Base-by-base conservation (phyloP, 1,140 invertebrate species). In the Drosophila subobscura region DNA sequence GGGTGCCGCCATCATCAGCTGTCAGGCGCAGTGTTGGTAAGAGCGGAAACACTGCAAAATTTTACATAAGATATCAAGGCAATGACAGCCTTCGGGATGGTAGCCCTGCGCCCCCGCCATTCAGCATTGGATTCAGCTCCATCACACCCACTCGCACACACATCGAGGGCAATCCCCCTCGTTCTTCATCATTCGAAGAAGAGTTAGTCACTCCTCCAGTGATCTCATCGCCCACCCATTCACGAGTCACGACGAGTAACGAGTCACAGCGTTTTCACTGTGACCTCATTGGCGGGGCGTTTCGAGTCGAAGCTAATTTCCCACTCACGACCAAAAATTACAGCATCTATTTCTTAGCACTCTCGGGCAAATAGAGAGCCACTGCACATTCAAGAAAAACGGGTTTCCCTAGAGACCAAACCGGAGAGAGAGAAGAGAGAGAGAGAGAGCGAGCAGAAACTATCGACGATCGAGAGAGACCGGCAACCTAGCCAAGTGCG, bases 261-360 rank as follows among this genome's bases (percentile, higher is more conserved):
- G 25, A 29, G 29, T 33, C 33, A 37, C 33, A 37, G 33, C 3
- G 33, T 37, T 37, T 37, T 37, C 33, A 37, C 33, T 37, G 33
- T 37, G 33, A 37, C 33, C 33, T 37, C 33, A 37, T 37, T 37
- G 33, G 7, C 7, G 33, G 10, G 10, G 33, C 10, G 33, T 8
- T 33, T 33, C 8, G 8, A 33, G 29, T 4, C 29, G 29, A 33
- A 12, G 46, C n/a, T 72, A 51, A 72, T 55, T 51, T 56, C 7
- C 6, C 41, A 72, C 45, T 72, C 68, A 72, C 68, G 70, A 49
- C 54, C 23, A 16, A 20, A 33, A 72, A 61, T 72, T 72, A 63
- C 68, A 63, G 50, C 66, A 71, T 71, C 25, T 72, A 49, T 23
- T 71, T 61, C 25, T 50, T 55, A 44, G 27, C 49, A 46, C 47